Evolutionary conservation across 1,140 invertebrate species (phyloP).

Genomic region (Campoletis sonorensis): DNA sequence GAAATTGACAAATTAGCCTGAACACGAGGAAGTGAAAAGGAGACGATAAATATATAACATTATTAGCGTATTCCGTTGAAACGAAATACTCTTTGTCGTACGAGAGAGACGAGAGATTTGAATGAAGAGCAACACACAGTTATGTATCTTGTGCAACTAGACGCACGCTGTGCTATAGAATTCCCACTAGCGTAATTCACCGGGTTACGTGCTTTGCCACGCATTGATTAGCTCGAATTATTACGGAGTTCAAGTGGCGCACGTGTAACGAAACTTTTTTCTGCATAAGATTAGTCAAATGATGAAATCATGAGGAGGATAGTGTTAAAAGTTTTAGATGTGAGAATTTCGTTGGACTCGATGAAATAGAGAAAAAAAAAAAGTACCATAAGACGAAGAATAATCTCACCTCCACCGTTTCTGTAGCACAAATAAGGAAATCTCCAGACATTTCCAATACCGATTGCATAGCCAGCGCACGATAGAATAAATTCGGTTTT

Average conservation of each 20-base stretch:
- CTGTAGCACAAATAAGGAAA: conserved; percentile 85
- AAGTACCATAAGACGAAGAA: not conserved
- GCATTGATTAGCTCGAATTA: not conserved
- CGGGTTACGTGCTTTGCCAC: not conserved
- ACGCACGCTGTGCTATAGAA: conserved; percentile 1
- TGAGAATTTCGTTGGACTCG: too few species aligned
- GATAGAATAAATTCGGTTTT: conserved; percentile 86
- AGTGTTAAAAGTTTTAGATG: too few species aligned
- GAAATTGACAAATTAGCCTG: not conserved
- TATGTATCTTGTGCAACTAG: not conserved
- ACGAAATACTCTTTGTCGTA: not conserved
- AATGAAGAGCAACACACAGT: not conserved
- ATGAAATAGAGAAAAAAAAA: conserved; percentile 88
- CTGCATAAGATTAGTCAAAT: not conserved
- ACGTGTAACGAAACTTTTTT: not conserved
- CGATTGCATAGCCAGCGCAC: conserved; percentile 86
- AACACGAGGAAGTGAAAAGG: conserved; percentile 16
- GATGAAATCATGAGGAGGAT: too few species aligned
- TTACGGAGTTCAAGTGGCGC: not conserved
- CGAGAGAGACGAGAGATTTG: not conserved
- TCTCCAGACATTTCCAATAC: conserved; percentile 86
- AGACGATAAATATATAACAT: conserved; percentile 12
- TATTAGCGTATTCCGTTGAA: not conserved
- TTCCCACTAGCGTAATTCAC: not conserved
- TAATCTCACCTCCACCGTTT: conserved; percentile 79